Evolutionary conservation across 92 coral and sea anemone genomes (phyloP).

Genomic region (Parazoanthus darwini): DNA sequence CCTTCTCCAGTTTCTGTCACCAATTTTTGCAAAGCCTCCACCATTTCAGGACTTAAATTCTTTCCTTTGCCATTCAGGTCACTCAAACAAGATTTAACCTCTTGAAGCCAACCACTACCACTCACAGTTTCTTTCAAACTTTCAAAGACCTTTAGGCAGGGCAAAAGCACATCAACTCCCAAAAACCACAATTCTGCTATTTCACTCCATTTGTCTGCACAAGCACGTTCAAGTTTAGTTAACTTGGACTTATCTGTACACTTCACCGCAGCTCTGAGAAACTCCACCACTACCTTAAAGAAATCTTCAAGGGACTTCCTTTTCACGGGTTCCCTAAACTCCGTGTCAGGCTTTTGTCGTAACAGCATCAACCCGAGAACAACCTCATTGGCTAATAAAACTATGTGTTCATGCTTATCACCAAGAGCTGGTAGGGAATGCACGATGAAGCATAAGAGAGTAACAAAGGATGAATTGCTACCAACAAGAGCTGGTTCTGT

Average conservation of each 20-base stretch:
- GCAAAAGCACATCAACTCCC: slow-evolving; percentile 70
- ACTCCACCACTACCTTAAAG: slow-evolving; percentile 44
- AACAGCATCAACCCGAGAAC: slow-evolving; percentile 79
- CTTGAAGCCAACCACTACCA: slow-evolving; percentile 64
- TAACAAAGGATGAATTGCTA: slow-evolving; percentile 44
- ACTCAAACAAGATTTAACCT: slow-evolving; percentile 21
- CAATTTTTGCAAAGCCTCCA: slow-evolving; percentile 20
- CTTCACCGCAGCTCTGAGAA: slow-evolving; percentile 61
- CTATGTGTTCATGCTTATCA: slow-evolving; percentile 19
- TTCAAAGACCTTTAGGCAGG: slow-evolving; percentile 29
- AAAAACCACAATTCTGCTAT: slow-evolving; percentile 88
- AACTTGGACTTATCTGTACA: not conserved
- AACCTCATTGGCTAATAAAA: slow-evolving; percentile 59
- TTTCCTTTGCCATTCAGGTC: not conserved
- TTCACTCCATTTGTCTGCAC: slow-evolving; percentile 56
- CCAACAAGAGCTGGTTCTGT: slow-evolving; percentile 68
- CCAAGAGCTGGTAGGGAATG: slow-evolving; percentile 43
- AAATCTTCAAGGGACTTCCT: slow-evolving; percentile 31
- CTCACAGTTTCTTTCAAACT: slow-evolving; percentile 39
- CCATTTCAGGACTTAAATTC: slow-evolving; percentile 2
- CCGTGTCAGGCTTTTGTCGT: slow-evolving; percentile 37
- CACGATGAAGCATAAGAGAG: slow-evolving; percentile 48
- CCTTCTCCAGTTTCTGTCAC: slow-evolving; percentile 19
- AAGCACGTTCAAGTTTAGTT: slow-evolving; percentile 18
- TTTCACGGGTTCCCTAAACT: not conserved